Conservation (phyloP, 2,113 vertebrate species). For the Trogon surrucura region DNA sequence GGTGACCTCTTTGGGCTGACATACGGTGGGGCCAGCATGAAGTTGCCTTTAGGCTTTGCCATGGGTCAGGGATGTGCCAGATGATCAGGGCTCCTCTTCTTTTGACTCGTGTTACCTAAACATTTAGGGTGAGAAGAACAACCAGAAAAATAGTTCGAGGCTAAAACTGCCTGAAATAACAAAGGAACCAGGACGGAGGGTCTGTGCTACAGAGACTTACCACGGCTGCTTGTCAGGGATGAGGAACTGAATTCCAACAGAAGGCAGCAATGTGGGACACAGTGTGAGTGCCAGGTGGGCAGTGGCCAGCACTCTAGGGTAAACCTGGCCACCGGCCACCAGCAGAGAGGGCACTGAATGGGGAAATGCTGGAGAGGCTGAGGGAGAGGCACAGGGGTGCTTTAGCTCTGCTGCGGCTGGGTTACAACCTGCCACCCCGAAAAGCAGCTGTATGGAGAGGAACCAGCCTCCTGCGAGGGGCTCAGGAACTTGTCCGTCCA, state of each 20-base stretch:
- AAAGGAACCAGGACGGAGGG: background rate
- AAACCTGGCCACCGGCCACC: background rate
- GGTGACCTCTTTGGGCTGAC: background rate
- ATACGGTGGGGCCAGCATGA: background rate
- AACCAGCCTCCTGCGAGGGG: background rate
- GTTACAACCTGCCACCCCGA: background rate
- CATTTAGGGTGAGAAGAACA: background rate
- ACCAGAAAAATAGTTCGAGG: background rate
- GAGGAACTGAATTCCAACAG: background rate
- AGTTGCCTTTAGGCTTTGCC: background rate
- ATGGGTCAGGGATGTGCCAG: background rate
- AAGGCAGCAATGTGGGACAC: background rate
- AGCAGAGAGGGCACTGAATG: background rate
- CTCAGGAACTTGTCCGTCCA: background rate
- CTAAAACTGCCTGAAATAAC: background rate
- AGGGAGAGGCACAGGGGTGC: background rate
- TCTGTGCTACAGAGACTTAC: background rate
- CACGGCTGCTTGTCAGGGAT: background rate
- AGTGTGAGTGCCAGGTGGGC: accelerated
- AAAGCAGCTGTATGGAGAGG: background rate
- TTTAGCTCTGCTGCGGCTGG: background rate
- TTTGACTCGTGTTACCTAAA: background rate
- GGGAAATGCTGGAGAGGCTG: background rate
- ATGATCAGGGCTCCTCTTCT: background rate
- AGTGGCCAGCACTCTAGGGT: background rate